phyloP scores from a whole-genome alignment of 92 coral and sea anemone species.

The Montipora capitata region DNA sequence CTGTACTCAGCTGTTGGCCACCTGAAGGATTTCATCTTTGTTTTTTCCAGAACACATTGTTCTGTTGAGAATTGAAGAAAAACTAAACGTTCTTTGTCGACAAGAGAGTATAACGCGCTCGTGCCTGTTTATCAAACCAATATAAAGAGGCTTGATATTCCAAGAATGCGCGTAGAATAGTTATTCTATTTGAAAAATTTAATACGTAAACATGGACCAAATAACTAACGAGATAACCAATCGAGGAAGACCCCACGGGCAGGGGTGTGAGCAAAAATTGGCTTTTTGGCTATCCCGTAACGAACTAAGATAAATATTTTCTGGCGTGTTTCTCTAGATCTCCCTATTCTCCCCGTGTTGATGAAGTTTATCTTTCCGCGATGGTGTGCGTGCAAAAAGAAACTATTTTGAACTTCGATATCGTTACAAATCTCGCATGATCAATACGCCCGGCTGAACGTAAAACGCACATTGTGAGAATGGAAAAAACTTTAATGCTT shows the following conservation, averaged over 20 bases:
- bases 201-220: slow-evolving; percentile 17
- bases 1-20: too few species aligned
- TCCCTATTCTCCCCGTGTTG: not conserved
- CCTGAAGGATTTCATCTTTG: too few species aligned
- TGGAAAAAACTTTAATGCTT: slow-evolving; percentile 24
- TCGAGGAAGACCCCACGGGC: not conserved
- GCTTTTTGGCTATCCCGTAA: not conserved
- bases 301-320: not conserved
- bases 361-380: not conserved
- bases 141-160: slow-evolving; percentile 22
- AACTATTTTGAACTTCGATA: slow-evolving; percentile 21
- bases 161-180: slow-evolving; percentile 30
- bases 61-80: too few species aligned
- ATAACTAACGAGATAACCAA: not conserved
- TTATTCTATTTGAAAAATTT: slow-evolving; percentile 18
- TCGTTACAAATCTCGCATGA: slow-evolving; percentile 36
- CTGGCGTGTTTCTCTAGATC: not conserved
- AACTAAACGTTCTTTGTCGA: too few species aligned
- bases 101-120: too few species aligned
- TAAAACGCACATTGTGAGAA: slow-evolving; percentile 24
- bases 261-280: too few species aligned
- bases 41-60: too few species aligned
- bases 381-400: not conserved
- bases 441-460: slow-evolving; percentile 40
- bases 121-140: not conserved